phyloP scores from a whole-genome alignment of 2,888 invertebrate species.

The Meta bourneti region DNA sequence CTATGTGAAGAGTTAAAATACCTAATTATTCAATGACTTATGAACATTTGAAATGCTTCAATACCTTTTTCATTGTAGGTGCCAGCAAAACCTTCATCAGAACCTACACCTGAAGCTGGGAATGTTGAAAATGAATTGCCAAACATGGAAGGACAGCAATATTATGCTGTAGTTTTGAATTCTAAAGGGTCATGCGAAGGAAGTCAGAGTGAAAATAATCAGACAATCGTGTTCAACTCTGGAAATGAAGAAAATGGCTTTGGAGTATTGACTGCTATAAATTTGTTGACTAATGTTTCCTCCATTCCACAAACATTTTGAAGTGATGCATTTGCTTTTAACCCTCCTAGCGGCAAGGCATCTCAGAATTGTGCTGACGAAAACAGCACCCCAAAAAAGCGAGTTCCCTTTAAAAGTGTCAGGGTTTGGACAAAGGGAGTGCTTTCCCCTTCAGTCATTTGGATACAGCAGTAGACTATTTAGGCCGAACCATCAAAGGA shows the following conservation, averaged over 20 bases:
- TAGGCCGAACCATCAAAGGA: no score
- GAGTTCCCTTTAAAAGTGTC: no score
- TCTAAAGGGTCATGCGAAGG: conserved; percentile 39
- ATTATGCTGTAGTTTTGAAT: conserved; percentile 49
- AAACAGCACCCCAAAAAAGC: no score
- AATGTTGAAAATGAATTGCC: conserved; percentile 33
- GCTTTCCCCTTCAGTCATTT: no score
- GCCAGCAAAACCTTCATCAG: not conserved
- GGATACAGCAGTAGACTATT: no score
- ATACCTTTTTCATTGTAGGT: not conserved
- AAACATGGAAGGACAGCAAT: conserved; percentile 17
- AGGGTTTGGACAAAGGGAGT: no score
- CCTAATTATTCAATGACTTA: not conserved
- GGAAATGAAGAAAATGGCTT: conserved; percentile 63
- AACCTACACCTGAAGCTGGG: not conserved
- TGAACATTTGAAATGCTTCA: not conserved
- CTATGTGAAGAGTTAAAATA: not conserved
- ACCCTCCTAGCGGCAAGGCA: no score
- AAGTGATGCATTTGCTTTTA: not conserved
- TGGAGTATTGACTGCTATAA: conserved; percentile 77
- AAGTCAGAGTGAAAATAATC: conserved; percentile 53
- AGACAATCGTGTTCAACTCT: conserved; percentile 55
- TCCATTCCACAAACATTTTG: conserved; percentile 72
- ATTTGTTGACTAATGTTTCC: conserved; percentile 75
- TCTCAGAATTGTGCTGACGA: no score